Evolutionary conservation across 2,113 vertebrate species (phyloP), one percentile per base, ranked within the genome.

Genomic region (Platysteira castanea): DNA sequence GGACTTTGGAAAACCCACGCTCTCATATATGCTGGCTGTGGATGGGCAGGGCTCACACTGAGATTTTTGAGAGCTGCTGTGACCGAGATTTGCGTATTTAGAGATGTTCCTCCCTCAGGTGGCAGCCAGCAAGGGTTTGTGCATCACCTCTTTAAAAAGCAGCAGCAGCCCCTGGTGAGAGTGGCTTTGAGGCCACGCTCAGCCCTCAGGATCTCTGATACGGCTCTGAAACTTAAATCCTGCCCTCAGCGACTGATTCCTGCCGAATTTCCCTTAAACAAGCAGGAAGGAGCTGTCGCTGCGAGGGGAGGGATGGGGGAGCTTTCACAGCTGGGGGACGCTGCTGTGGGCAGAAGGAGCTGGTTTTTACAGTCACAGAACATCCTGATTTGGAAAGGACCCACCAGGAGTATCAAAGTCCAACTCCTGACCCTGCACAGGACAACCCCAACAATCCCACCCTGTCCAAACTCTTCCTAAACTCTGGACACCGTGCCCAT

Each of bases 101-200:
- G 81, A 50, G 44, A 2, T 20, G 41, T 44, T 10, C 17, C 35
- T 42, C 37, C 13, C n/a, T 41, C 11, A 0, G 63, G 46, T 21
- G 30, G 54, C 78, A 77, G 39, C 30, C 60, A 30, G 69, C 31
- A 6, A 82, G 70, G 64, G 35, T 56, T 37, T 47, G 12, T 9
- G 6, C 68, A 54, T 39, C 28, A 0, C 7, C 33, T 73, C 27
- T 50, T 44, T 5, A 41, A 44, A 70, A 57, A 81, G 31, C 75
- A 91, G 64, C 46, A 53, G n/a, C 6, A 42, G 11, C 35, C 22
- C 18, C 21, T 31, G 46, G 44, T 54, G 39, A 61, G 87, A 50
- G 63, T 0, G 22, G 0, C 0, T n/a, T 71, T 41, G 11, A 31
- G 63, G 84, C 35, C 44, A 18, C 31, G 1, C 35, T 64, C 75